Conservation (phyloP, 2,113 vertebrate genomes). For the Sorex fumeus region DNA sequence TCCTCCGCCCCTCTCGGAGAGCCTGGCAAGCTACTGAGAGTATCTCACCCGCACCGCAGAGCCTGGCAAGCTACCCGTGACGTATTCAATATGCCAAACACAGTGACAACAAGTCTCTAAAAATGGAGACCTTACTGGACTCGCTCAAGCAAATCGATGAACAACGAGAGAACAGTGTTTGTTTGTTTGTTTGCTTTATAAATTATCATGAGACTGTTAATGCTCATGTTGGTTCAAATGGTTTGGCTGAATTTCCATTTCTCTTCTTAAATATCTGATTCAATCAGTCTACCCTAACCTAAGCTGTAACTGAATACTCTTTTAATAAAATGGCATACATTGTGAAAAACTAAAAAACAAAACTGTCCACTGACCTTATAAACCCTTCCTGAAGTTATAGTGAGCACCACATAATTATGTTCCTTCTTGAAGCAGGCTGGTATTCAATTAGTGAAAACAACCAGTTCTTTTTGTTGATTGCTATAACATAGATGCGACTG, state of each 20-base stretch:
- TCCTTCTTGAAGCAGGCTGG: not conserved
- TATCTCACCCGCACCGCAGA: no score
- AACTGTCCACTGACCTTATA: not conserved
- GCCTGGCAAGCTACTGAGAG: no score
- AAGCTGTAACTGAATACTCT: slow-evolving; percentile 47
- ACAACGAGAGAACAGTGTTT: no score
- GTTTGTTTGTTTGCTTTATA: no score
- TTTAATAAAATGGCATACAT: slow-evolving; percentile 43
- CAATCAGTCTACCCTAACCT: slow-evolving; percentile 8
- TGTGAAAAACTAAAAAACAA: not conserved
- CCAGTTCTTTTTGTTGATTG: not conserved
- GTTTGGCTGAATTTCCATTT: slow-evolving; percentile 63
- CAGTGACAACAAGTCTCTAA: no score
- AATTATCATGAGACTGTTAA: not conserved
- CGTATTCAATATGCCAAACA: no score
- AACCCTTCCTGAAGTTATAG: not conserved
- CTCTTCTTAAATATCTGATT: slow-evolving; percentile 47
- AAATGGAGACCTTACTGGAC: no score
- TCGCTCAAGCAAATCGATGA: no score
- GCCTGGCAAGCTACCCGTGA: no score
- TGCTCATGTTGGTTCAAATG: not conserved
- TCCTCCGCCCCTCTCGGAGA: no score
- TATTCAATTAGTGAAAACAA: slow-evolving; percentile 13
- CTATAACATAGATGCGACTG: not conserved
- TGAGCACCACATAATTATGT: not conserved